Conservation (phyloP, 2,888 invertebrate genomes). For the Ptychoptera albimana region DNA sequence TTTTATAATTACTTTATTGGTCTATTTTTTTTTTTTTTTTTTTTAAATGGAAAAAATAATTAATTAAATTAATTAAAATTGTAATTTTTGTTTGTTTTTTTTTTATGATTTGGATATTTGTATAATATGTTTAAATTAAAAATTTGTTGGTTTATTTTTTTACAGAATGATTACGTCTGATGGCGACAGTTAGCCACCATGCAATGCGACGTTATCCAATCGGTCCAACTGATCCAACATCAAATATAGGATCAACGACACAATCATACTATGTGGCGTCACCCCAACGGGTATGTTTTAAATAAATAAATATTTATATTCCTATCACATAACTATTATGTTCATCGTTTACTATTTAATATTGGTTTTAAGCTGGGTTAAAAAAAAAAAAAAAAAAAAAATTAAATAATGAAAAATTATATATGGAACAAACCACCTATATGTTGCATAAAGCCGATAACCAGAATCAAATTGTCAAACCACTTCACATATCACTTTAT, state of each 20-base stretch:
- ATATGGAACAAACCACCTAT: constrained; percentile 3
- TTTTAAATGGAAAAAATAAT: no score
- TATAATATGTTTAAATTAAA: no score
- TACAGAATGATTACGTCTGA: constrained; percentile 43
- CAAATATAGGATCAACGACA: constrained; percentile 11
- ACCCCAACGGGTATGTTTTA: constrained; percentile 38
- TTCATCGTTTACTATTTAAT: background rate
- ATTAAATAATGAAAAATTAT: background rate
- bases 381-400: background rate
- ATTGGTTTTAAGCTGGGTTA: background rate
- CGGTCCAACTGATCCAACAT: constrained; percentile 38
- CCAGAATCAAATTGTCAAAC: no score
- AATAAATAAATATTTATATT: background rate
- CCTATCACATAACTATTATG: background rate
- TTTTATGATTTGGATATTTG: no score
- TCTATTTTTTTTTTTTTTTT: no score
- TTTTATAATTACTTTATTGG: no score
- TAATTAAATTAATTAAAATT: no score
- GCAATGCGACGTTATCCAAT: constrained; percentile 46
- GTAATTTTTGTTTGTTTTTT: no score
- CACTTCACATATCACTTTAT: no score
- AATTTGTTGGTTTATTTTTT: constrained; percentile 15
- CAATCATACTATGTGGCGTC: constrained; percentile 28
- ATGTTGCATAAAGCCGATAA: constrained; percentile 5
- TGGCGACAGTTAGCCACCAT: constrained; percentile 49